These are phyloP conservation scores for Pelosia muscerda DNA, from an alignment of 2,888 invertebrate species.

Conservation along the genomic window DNA sequence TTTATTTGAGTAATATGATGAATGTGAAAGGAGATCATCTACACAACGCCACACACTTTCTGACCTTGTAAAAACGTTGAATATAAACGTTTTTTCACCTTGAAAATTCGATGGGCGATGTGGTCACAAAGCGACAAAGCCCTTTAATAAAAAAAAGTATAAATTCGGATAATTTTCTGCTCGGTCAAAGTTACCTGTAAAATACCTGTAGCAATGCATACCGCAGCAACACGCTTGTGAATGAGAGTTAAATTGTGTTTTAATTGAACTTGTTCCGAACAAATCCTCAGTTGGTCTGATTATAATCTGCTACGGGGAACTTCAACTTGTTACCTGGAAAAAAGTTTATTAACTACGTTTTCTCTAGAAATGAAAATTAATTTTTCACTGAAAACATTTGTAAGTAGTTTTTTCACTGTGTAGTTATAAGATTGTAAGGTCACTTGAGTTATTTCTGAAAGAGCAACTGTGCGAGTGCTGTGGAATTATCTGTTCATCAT, in stretches of 20 bases:
- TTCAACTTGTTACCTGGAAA: neutral
- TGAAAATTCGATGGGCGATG: too few species aligned
- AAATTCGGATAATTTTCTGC: neutral
- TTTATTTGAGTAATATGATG: too few species aligned
- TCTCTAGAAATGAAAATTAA: neutral
- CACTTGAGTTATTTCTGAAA: too few species aligned
- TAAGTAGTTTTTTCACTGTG: neutral
- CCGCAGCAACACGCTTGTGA: neutral
- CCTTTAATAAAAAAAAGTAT: too few species aligned
- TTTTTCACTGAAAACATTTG: constrained; percentile 4
- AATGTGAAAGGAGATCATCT: too few species aligned
- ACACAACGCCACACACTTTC: too few species aligned
- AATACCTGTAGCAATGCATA: neutral
- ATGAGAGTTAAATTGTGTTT: constrained; percentile 2
- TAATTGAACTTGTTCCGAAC: constrained; percentile 1
- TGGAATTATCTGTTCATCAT: too few species aligned
- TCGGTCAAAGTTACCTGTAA: neutral
- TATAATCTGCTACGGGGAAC: neutral
- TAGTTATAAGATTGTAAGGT: neutral
- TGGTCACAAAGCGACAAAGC: too few species aligned
- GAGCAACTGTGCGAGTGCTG: too few species aligned
- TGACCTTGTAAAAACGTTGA: too few species aligned
- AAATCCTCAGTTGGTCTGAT: neutral
- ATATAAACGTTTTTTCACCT: too few species aligned
- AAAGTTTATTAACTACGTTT: neutral